Conservation (phyloP, 1,140 invertebrate genomes). For the Drosophila lowei region DNA sequence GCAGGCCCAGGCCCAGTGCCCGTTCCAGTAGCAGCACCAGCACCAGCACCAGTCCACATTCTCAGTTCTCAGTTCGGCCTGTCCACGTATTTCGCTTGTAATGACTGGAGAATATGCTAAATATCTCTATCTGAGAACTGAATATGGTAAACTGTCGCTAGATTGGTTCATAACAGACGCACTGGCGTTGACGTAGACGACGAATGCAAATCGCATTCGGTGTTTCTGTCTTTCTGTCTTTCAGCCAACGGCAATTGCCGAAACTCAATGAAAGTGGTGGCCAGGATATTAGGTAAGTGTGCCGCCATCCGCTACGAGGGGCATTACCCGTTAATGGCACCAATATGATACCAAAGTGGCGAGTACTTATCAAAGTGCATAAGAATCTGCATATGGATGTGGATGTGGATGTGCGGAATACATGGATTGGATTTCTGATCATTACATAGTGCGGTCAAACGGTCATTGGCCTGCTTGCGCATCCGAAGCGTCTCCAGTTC, state of each 20-base stretch:
- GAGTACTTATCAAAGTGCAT: constrained; percentile 31
- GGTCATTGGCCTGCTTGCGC: constrained; percentile 76
- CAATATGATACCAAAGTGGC: constrained; percentile 19
- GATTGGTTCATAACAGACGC: constrained; percentile 54
- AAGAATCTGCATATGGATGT: constrained; percentile 58
- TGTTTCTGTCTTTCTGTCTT: constrained; percentile 15
- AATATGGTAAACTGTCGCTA: constrained; percentile 64
- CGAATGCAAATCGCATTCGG: constrained; percentile 56
- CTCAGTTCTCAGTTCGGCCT: background rate
- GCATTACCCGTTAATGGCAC: constrained; percentile 63
- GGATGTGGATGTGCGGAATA: constrained; percentile 6
- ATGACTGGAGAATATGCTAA: constrained; percentile 69
- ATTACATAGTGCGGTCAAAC: constrained; percentile 76
- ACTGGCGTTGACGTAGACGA: constrained; percentile 41
- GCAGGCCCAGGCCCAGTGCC: constrained; percentile 18
- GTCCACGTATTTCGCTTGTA: constrained; percentile 25
- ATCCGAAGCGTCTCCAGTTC: constrained; percentile 19
- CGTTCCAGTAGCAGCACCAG: constrained; percentile 1
- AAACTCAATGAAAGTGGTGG: constrained; percentile 60
- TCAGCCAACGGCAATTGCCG: constrained; percentile 48
- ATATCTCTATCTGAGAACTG: constrained; percentile 36
- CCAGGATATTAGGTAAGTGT: constrained; percentile 69
- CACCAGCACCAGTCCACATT: background rate
- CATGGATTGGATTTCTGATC: constrained; percentile 51
- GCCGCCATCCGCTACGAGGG: too few relatives aligned